phyloP scores from a whole-genome alignment of 2,888 invertebrate species.

The Phalangium opilio region DNA sequence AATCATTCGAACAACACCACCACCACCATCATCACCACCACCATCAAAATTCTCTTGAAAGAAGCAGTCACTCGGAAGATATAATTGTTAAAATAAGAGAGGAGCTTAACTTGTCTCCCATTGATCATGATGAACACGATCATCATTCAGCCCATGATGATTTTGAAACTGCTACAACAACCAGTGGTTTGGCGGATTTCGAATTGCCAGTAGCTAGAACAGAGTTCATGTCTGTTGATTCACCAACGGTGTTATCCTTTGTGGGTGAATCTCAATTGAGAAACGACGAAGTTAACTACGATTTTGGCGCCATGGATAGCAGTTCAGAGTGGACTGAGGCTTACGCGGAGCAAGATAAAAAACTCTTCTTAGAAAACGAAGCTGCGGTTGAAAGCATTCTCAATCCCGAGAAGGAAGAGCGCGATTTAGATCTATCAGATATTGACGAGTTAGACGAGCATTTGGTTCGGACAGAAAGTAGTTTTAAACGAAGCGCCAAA shows the following conservation, averaged over 20 bases:
- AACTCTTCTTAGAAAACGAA: constrained; percentile 9
- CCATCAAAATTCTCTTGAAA: too few species aligned
- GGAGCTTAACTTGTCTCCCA: constrained; percentile 39
- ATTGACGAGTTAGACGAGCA: constrained; percentile 12
- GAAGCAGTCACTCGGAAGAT: constrained; percentile 5
- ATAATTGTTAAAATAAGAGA: constrained; percentile 27
- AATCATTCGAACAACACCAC: too few species aligned
- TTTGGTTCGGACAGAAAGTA: constrained; percentile 2
- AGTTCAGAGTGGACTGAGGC: constrained; percentile 12
- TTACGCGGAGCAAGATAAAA: constrained; percentile 10
- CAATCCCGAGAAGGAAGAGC: constrained; percentile 5
- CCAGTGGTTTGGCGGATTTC: constrained; percentile 16
- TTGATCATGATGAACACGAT: constrained; percentile 20
- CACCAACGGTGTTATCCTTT: constrained; percentile 2
- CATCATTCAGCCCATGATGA: constrained; percentile 6
- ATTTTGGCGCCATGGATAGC: constrained; percentile 9
- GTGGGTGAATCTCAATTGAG: too few species aligned
- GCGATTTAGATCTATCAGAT: constrained; percentile 15
- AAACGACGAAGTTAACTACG: constrained; percentile 6
- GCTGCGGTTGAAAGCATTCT: constrained; percentile 15
- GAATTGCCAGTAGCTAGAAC: constrained; percentile 19
- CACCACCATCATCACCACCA: too few species aligned
- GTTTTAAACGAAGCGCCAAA: too few species aligned
- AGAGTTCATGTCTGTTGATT: constrained; percentile 11
- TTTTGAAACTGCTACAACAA: constrained; percentile 14